Conservation (phyloP, 1,140 invertebrate species). For the Polypedilum pembai region DNA sequence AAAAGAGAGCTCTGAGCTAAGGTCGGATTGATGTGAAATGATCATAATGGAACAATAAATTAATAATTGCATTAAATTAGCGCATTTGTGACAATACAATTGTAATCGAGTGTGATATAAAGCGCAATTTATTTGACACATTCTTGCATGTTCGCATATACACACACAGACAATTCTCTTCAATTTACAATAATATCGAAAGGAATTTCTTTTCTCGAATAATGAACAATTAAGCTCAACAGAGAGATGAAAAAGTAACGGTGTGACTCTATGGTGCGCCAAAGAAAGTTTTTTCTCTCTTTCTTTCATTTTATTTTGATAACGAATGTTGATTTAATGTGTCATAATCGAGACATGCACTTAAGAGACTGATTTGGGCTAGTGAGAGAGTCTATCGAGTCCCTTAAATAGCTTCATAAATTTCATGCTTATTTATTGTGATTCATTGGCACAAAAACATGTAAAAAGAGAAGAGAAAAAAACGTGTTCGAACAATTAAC, state of each 20-base stretch:
- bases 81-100: constrained; percentile 13
- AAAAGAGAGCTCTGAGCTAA: no score
- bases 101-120: constrained; percentile 12
- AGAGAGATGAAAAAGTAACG: background rate
- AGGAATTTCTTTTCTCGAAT: background rate
- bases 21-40: background rate
- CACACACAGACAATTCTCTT: no score
- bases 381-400: no score
- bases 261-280: no score
- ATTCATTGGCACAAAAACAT: background rate
- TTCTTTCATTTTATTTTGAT: no score
- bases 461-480: background rate
- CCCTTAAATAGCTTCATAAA: background rate
- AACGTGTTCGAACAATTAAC: constrained; percentile 27
- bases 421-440: background rate
- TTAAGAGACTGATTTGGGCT: no score
- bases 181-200: no score
- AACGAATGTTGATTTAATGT: no score
- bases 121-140: constrained; percentile 17
- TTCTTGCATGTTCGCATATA: background rate
- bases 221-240: background rate
- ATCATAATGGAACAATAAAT: constrained; percentile 27
- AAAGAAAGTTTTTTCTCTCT: no score
- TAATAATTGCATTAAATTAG: constrained; percentile 26
- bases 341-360: no score